phyloP scores from a whole-genome alignment of 2,113 vertebrate genomes.

The Connochaetes taurinus region DNA sequence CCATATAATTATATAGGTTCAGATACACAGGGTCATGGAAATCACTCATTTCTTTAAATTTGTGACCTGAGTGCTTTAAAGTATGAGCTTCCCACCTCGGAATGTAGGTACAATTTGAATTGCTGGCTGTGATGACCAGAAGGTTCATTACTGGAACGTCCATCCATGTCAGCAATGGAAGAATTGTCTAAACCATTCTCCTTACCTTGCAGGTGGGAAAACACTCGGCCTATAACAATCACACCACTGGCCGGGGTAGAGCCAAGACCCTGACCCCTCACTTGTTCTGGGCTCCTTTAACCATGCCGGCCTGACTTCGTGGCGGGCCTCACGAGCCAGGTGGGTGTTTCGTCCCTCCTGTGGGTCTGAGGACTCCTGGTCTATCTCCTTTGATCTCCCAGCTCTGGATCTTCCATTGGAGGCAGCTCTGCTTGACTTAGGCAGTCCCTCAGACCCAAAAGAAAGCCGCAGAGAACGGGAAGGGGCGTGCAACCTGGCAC shows the following conservation, averaged over 20 bases:
- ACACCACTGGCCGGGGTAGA: fast-evolving
- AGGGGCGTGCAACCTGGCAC: fast-evolving
- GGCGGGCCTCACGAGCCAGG: neutral
- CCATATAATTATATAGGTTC: neutral
- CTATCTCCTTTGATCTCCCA: neutral
- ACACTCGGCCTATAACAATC: neutral
- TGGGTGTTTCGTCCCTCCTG: neutral
- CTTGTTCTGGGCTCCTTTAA: neutral
- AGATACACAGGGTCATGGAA: neutral
- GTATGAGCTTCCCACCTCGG: neutral
- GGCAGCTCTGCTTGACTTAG: neutral
- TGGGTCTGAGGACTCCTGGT: neutral
- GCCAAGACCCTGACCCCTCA: neutral
- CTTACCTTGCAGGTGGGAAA: neutral
- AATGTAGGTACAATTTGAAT: neutral
- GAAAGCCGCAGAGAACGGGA: no score
- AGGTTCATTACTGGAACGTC: neutral
- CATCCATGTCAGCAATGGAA: neutral
- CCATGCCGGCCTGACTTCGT: fast-evolving
- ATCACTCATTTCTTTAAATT: neutral
- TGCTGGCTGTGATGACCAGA: neutral
- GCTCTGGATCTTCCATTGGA: neutral
- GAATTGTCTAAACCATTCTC: neutral
- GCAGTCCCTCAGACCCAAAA: neutral
- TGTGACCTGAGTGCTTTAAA: no score